These are phyloP conservation scores for Phocoena phocoena DNA, from an alignment of 2,113 vertebrate species.

Conservation along the genomic window DNA sequence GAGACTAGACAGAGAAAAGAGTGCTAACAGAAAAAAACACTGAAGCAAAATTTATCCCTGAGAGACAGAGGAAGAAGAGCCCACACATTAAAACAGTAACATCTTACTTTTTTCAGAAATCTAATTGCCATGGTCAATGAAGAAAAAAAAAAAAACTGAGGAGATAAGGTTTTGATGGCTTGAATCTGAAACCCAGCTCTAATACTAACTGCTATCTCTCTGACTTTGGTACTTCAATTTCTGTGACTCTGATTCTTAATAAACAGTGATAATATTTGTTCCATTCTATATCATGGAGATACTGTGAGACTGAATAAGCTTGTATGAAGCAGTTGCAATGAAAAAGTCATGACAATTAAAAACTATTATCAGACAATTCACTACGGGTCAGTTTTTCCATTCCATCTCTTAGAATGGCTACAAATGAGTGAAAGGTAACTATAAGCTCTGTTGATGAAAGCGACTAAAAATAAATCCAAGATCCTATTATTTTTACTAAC, in stretches of 20 bases:
- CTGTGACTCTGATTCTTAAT: not conserved
- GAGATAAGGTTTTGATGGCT: not conserved
- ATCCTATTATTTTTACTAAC: conserved; percentile 39
- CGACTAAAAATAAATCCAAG: not conserved
- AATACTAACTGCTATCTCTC: not conserved
- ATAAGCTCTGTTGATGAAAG: not conserved
- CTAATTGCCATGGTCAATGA: not conserved
- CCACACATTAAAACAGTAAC: not conserved
- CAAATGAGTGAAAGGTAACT: conserved; percentile 30
- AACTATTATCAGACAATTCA: not conserved
- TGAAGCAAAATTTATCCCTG: not conserved
- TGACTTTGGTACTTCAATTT: not conserved
- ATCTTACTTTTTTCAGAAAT: not conserved
- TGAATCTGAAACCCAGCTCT: not conserved
- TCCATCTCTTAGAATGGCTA: not conserved
- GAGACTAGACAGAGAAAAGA: not conserved
- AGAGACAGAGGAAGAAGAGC: not conserved
- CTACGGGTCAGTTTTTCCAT: not conserved
- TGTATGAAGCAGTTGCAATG: not conserved
- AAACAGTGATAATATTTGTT: not conserved
- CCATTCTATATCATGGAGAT: not conserved
- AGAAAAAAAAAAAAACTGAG: not conserved
- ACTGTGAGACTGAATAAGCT: not conserved
- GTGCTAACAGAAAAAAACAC: not conserved
- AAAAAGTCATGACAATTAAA: conserved; percentile 19